A percentile compares a stretch with the other conserved stretches of the same genome.
phyloP scores from a whole-genome alignment of 2,888 invertebrate genomes.

The Papilio demoleus region DNA sequence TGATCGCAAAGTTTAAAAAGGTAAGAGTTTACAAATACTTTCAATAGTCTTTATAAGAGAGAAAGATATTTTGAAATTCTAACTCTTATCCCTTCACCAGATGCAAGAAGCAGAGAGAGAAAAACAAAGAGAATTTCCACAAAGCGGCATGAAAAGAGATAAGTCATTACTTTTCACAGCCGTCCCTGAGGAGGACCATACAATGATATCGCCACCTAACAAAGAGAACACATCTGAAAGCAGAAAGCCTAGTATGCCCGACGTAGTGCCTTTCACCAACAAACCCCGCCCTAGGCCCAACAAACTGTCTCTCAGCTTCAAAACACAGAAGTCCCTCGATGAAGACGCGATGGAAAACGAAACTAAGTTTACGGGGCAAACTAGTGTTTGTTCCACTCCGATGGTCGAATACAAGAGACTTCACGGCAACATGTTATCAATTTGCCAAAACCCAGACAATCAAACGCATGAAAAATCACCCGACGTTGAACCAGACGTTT shows the following conservation, averaged over 20 bases:
- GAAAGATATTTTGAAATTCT: not conserved
- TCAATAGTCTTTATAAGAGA: too few species aligned
- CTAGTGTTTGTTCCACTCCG: conserved; percentile 91
- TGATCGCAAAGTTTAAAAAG: conserved; percentile 74
- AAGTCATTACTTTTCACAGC: conserved; percentile 92
- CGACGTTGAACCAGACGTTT: conserved; percentile 64
- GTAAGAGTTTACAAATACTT: conserved; percentile 53
- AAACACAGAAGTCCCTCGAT: conserved; percentile 82
- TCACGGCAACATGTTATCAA: conserved; percentile 88
- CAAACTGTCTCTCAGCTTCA: conserved; percentile 83
- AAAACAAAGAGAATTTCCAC: conserved; percentile 77
- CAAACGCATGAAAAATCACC: conserved; percentile 81
- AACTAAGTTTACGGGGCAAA: conserved; percentile 86
- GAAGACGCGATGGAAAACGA: conserved; percentile 81
- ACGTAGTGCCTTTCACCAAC: conserved; percentile 80
- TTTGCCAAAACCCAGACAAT: conserved; percentile 86
- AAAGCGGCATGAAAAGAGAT: conserved; percentile 88
- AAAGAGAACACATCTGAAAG: conserved; percentile 57
- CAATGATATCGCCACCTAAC: conserved; percentile 76
- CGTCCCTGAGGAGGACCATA: conserved; percentile 90
- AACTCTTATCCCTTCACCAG: conserved; percentile 55
- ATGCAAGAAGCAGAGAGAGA: conserved; percentile 76
- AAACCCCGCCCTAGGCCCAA: conserved; percentile 81
- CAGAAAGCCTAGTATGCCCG: conserved; percentile 72
- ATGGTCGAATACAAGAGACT: conserved; percentile 90